Evolutionary conservation across 1,140 invertebrate genomes (phyloP).

Genomic region (Zophobas morio): DNA sequence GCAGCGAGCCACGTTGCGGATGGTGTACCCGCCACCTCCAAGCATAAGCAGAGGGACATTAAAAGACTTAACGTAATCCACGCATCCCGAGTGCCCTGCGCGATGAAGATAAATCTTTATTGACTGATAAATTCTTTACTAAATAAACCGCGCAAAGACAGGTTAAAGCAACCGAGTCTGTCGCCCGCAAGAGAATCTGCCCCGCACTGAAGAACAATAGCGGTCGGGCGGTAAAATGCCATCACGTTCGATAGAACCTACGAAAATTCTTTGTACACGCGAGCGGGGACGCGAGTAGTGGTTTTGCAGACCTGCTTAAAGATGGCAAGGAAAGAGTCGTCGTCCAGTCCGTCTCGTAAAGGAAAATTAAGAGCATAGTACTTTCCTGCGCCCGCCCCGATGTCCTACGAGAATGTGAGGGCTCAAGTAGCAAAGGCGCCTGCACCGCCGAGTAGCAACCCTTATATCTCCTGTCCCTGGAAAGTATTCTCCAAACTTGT

Average conservation of each 20-base stretch:
- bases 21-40: slow-evolving; percentile 98
- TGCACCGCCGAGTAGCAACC: too few species aligned
- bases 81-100: slow-evolving; percentile 98
- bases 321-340: slow-evolving; percentile 98
- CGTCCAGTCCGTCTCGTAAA: slow-evolving; percentile 97
- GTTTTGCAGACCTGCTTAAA: too few species aligned
- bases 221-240: slow-evolving; percentile 96
- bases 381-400: slow-evolving; percentile 99
- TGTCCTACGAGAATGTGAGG: too few species aligned
- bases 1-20: slow-evolving; percentile 97
- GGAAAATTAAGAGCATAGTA: slow-evolving; percentile 99
- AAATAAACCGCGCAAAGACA: slow-evolving; percentile 97
- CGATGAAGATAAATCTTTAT: too few species aligned
- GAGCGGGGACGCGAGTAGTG: too few species aligned
- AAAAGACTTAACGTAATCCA: slow-evolving; percentile 97
- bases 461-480: slow-evolving; percentile 92
- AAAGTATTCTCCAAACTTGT: slow-evolving; percentile 95
- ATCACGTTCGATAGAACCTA: slow-evolving; percentile 98
- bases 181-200: slow-evolving; percentile 98
- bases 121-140: too few species aligned
- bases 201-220: slow-evolving; percentile 97
- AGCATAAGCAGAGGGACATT: slow-evolving; percentile 96
- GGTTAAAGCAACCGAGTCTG: slow-evolving; percentile 98
- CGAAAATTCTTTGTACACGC: slow-evolving; percentile 98
- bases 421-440: too few species aligned